Percentiles rank a stretch among this genome's conserved stretches.
These are phyloP conservation scores for Ophiothrix spiculata DNA, from an alignment of 35 echinoderm and acorn worm species.

Conservation along the genomic window DNA sequence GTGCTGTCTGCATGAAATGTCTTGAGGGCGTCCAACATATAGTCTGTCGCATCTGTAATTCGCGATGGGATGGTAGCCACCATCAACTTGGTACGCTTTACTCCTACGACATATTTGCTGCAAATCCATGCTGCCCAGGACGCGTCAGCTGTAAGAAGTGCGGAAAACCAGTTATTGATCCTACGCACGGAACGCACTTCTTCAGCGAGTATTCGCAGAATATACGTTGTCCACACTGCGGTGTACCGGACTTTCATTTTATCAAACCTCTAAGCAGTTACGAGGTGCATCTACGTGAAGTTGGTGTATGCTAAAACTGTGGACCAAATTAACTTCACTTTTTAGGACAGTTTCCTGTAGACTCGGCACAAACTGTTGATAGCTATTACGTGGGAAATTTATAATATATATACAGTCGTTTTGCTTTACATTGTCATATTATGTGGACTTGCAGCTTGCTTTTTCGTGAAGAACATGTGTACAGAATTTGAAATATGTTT, in stretches of 20 bases:
- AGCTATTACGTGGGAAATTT: too few species aligned
- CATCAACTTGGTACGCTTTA: conserved; percentile 97
- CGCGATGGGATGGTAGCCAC: conserved; percentile 99
- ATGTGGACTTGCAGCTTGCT: too few species aligned
- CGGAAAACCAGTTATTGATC: conserved; percentile 92
- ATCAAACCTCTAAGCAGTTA: conserved; percentile 95
- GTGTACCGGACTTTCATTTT: conserved; percentile 93
- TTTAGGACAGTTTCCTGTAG: too few species aligned
- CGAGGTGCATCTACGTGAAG: conserved; percentile 74
- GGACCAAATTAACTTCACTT: too few species aligned
- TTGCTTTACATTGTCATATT: too few species aligned
- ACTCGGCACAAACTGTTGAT: too few species aligned
- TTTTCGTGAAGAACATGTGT: too few species aligned
- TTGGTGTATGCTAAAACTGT: conserved; percentile 40
- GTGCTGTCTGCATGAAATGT: conserved; percentile 97
- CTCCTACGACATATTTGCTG: conserved; percentile 98
- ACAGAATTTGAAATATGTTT: too few species aligned
- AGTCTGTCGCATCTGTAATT: conserved; percentile 92
- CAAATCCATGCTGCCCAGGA: conserved; percentile 84
- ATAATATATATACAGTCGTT: too few species aligned
- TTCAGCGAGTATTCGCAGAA: conserved; percentile 97
- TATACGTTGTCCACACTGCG: conserved; percentile 96
- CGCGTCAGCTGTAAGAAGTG: conserved; percentile 90
- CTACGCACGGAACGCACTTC: conserved; percentile 83
- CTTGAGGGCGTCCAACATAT: conserved; percentile 90